Percentiles rank a stretch among this genome's conserved stretches.
phyloP scores from a whole-genome alignment of 2,888 invertebrate genomes.

The Agrotis clavis region DNA sequence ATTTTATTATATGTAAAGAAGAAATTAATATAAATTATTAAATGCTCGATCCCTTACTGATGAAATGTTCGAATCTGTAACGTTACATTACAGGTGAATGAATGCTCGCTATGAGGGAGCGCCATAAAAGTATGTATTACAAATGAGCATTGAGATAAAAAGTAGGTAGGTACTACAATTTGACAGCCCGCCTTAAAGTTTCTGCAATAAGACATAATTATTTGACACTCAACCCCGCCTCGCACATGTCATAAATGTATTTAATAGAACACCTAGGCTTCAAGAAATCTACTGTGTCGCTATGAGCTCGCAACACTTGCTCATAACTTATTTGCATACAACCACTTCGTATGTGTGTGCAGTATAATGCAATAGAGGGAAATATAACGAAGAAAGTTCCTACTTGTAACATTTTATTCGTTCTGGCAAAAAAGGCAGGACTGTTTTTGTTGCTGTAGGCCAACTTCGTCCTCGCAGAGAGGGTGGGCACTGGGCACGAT shows the following conservation, averaged over 20 bases:
- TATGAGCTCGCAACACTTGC: constrained; percentile 14
- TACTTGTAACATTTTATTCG: neutral
- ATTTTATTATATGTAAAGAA: too few species aligned
- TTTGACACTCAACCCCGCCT: neutral
- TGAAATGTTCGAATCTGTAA: too few species aligned
- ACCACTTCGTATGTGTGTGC: constrained; percentile 1
- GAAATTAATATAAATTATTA: too few species aligned
- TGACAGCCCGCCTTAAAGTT: neutral
- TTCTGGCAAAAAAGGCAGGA: neutral
- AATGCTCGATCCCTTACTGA: too few species aligned
- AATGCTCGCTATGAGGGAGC: too few species aligned
- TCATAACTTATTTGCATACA: constrained; percentile 30
- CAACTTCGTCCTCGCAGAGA: neutral
- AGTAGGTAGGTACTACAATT: too few species aligned
- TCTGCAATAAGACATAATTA: constrained; percentile 12
- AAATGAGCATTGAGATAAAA: neutral
- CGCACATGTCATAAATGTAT: constrained; percentile 23
- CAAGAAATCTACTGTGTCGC: constrained; percentile 2
- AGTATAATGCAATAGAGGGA: neutral
- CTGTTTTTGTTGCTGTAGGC: neutral
- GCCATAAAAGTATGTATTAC: too few species aligned
- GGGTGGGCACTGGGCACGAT: neutral
- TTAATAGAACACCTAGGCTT: constrained; percentile 18
- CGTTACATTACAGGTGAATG: too few species aligned
- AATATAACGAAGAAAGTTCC: neutral